Evolutionary conservation across 2,797 vertebrate genomes (phyloP).

Genomic region (Crocidura indochinensis): DNA sequence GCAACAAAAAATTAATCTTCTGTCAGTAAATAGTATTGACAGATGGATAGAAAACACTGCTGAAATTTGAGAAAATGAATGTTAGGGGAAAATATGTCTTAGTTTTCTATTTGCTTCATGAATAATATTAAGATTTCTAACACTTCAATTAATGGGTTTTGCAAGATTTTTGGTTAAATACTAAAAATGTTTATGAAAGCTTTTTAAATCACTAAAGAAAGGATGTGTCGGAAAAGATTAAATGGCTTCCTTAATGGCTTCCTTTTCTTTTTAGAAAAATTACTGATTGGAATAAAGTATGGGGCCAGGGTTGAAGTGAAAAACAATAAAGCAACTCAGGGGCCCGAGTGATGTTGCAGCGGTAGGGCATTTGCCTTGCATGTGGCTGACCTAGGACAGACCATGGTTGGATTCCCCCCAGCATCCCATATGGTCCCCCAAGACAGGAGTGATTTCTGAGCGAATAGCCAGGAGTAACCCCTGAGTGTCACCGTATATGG

Average conservation of each 20-base stretch:
- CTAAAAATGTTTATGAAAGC: slow-evolving; percentile 31
- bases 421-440: too few species aligned
- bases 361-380: too few species aligned
- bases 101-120: slow-evolving; percentile 49
- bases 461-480: too few species aligned
- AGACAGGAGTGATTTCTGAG: too few species aligned
- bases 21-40: slow-evolving; percentile 62
- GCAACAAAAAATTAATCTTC: slow-evolving; percentile 36
- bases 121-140: slow-evolving; percentile 49
- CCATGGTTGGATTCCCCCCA: too few species aligned
- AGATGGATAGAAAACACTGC: slow-evolving; percentile 27
- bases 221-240: slow-evolving; percentile 18
- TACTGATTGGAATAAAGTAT: slow-evolving; percentile 44
- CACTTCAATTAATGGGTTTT: slow-evolving; percentile 44
- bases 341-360: too few species aligned
- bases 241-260: slow-evolving; percentile 60
- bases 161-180: slow-evolving; percentile 58
- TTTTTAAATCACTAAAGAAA: slow-evolving; percentile 52
- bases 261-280: slow-evolving; percentile 50
- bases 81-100: slow-evolving; percentile 3
- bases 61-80: slow-evolving; percentile 49
- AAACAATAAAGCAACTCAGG: background rate
- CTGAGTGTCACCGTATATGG: too few species aligned
- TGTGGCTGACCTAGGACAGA: too few species aligned
- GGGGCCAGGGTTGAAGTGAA: background rate